Base-by-base conservation (phyloP, 1,140 invertebrate species). In the Hypothenemus hampei region DNA sequence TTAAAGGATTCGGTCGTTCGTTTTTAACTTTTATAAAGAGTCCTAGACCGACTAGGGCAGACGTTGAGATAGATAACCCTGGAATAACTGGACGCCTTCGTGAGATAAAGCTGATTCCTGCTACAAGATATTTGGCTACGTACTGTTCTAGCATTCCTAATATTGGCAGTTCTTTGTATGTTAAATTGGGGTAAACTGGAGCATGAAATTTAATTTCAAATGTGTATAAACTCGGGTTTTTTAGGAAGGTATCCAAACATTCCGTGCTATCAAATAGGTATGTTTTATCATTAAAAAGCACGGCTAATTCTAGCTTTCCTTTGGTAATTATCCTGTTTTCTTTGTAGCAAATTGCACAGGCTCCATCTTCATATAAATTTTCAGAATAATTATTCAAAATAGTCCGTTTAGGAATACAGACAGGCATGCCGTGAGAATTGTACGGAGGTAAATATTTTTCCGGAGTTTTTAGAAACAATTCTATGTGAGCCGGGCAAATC, bases 81-180 rank as follows among this genome's bases (percentile, higher is more conserved):
- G 77, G 75, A 52, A 81, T 73, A 52, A 81, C 76, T 1, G 80
- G 80, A 41, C 80, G 68, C 16, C 69, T n/a, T 3, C 69, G 70
- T 46, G 73, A 72, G 0, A 75, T 68, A 19, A 70, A 66, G 45
- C 72, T 76, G 19, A 78, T 69, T 2, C 75, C 80, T 35, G 74
- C 63, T 3, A 78, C 71, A 7, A 82, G 59, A 8, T 73, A 59
- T 37, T 67, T 71, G 0, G 71, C 75, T 0, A 80, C 59, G n/a
- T 72, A 78, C 65, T 81, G 78, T 53, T 82, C 77, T 6, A 83
- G 59, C 62, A 77, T 79, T 2, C 78, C 80, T 7, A 80, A 48
- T 47, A 73, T 61, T 1, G 81, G 78, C 22, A 82, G 59, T 24
- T 68, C 64, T 8, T 70, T 69, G 15, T 77, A 59, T 23, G 66